A percentile compares a stretch with the other conserved stretches of the same genome.
Evolutionary conservation across 2,113 vertebrate genomes (phyloP).

Genomic region (Oncorhynchus clarkii): DNA sequence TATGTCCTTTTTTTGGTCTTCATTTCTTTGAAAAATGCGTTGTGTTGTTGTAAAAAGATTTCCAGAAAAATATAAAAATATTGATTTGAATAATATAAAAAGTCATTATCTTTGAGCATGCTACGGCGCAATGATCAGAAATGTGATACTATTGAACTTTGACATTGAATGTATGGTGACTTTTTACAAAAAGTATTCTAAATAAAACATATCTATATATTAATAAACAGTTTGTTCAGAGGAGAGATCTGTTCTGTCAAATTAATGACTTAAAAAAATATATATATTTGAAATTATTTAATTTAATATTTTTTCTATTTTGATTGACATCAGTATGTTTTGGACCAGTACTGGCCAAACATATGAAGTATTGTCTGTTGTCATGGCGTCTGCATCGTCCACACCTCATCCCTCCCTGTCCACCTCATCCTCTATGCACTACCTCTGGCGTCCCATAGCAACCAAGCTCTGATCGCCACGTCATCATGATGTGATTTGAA

Average conservation of each 20-base stretch:
- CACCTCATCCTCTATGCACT: not conserved
- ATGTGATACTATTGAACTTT: conserved; percentile 70
- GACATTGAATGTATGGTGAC: conserved; percentile 82
- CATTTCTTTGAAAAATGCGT: conserved; percentile 43
- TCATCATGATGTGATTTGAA: not conserved
- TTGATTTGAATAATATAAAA: conserved; percentile 47
- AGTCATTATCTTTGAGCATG: conserved; percentile 74
- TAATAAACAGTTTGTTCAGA: conserved; percentile 78
- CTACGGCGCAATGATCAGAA: conserved; percentile 72
- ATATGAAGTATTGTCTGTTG: conserved; percentile 18
- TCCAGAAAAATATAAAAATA: conserved; percentile 59
- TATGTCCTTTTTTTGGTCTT: conserved; percentile 61
- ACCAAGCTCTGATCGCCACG: conserved; percentile 21
- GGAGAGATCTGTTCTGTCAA: conserved; percentile 64
- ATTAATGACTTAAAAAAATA: conserved; percentile 21
- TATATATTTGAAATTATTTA: not conserved
- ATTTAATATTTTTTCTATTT: not conserved
- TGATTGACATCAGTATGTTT: not conserved
- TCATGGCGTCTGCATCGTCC: not conserved
- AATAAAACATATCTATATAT: conserved; percentile 80
- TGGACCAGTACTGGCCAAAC: not conserved
- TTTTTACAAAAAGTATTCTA: conserved; percentile 78
- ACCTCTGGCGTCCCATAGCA: conserved; percentile 3
- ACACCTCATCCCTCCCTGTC: not conserved
- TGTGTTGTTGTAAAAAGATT: conserved; percentile 60